Evolutionary conservation across 2,113 vertebrate genomes (phyloP), one percentile per base, ranked within the genome.

Genomic region (Sinocyclocheilus anophthalmus): DNA sequence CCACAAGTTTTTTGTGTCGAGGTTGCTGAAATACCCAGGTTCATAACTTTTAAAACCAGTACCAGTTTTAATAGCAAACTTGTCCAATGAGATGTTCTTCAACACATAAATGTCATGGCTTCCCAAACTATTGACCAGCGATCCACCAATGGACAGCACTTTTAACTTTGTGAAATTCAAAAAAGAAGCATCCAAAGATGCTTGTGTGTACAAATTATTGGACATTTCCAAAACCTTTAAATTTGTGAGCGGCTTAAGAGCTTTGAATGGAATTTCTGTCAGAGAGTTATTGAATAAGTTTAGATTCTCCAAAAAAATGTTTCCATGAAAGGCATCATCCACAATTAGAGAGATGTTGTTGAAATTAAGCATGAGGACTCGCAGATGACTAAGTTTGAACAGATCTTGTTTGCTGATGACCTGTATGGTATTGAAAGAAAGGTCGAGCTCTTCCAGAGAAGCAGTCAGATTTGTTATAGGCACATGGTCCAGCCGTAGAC

Each of bases 261-360:
- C 94, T 30, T 14, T 73, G 2, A 90, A 90, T 0, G 96, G 96
- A 26, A 97, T 95, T 84, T 33, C 82, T 0, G 3, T 8, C 30
- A 97, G 84, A 18, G 95, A 96, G 88, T 97, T 97, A 89, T 97
- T 96, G 85, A 96, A 97, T 75, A 97, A 91, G 81, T 91, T 72
- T 0, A 97, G 90, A 5, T 93, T 10, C 89, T 96, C 94, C 84
- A 97, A 85, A 0, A 91, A 86, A 0, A 12, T 16, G 75, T 96
- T 96, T 77, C 88, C 70, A 20, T 82, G 33, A 76, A 97, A 97
- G 0, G 96, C 93, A 0, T 90, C 84, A 0, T 90, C 70, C 1
- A 94, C 92, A 20, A 96, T 92, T 42, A 75, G 45, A 14, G 94
- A 94, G 80, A 97, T 95, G 85, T 95, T 94, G 77, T 97, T 97